Evolutionary conservation across 2,888 invertebrate genomes (phyloP).

Genomic region (Cerceris ruficornis): DNA sequence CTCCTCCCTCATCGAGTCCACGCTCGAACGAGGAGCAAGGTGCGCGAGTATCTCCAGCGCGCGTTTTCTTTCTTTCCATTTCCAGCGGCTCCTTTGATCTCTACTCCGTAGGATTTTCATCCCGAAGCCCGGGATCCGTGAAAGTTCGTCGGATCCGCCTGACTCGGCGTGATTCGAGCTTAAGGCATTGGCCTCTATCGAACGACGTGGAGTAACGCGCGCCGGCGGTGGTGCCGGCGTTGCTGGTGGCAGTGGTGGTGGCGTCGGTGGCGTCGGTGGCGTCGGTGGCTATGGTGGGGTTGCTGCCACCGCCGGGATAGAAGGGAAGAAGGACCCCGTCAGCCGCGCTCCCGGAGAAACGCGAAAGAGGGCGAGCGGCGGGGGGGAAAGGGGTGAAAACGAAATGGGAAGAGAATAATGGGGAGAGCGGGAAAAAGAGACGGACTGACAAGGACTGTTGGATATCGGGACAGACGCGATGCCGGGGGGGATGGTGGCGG

Average conservation of each 20-base stretch:
- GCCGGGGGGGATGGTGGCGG: constrained; percentile 10
- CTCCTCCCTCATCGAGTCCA: too few relatives aligned
- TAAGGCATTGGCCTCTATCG: constrained; percentile 68
- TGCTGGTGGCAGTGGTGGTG: constrained; percentile 14
- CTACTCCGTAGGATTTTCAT: constrained; percentile 52
- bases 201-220: constrained; percentile 44
- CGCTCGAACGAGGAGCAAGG: constrained; percentile 4
- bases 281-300: constrained; percentile 3
- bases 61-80: constrained; percentile 38
- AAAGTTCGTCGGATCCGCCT: constrained; percentile 57
- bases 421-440: constrained; percentile 4
- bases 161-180: constrained; percentile 68
- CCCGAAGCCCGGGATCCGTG: constrained; percentile 48
- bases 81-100: constrained; percentile 56
- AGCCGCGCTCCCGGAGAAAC: constrained; percentile 8
- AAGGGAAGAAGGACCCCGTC: constrained; percentile 36
- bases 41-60: constrained; percentile 3
- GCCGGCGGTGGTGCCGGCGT: constrained; percentile 24
- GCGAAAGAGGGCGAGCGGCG: background rate
- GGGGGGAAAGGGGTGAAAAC: background rate
- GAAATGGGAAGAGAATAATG: background rate
- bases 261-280: constrained; percentile 9
- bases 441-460: constrained; percentile 5
- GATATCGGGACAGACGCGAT: constrained; percentile 8
- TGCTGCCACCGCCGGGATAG: constrained; percentile 29